Base-by-base conservation (phyloP, 2,888 invertebrate species). In the Apodemia duryi region DNA sequence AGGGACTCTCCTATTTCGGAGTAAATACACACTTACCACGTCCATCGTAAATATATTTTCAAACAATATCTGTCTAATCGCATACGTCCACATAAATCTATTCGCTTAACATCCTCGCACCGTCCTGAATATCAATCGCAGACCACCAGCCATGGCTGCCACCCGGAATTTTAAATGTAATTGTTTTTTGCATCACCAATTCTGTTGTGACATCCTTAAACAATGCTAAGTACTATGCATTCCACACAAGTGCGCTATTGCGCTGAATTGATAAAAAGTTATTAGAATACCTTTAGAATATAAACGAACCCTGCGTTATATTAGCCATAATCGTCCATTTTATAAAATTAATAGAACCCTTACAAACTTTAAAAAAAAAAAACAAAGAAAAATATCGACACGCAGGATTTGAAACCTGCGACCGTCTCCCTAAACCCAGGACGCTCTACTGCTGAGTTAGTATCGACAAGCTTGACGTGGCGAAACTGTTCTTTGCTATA, bases 51-150 rank as follows among this genome's bases (percentile, higher is more conserved):
- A 69, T 72, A 75, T 71, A 74, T 76, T 74, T 75, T 72, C 73
- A 73, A 72, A 70, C 72, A 71, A 71, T 73, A 73, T 73, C 73
- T 72, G 71, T 73, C 72, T 75, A 73, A 74, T 73, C 74, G 70
- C 54, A 66, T 71, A 72, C 75, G 73, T 74, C 71, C 72, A 68
- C 69, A 73, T 72, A 71, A 74, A 72, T 71, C 69, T 64, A 63
- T 70, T 67, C 71, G 72, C 74, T 72, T 71, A 69, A 70, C 71
- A 72, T 71, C 71, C 71, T 69, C 69, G 64, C 28, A 60, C 28
- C 64, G 74, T 46, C 67, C 70, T 71, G 76, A 73, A 76, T 76
- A 74, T 68, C 71, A 75, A 76, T 75, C 52, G 43, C 43, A 72
- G 76, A 76, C 76, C 76, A 75, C 74, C 75, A 70, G 67, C 71